A percentile compares a stretch with the other conserved stretches of the same genome.
These are phyloP conservation scores for Peromyscus californicus DNA, from an alignment of 2,113 vertebrate genomes.

Conservation along the genomic window DNA sequence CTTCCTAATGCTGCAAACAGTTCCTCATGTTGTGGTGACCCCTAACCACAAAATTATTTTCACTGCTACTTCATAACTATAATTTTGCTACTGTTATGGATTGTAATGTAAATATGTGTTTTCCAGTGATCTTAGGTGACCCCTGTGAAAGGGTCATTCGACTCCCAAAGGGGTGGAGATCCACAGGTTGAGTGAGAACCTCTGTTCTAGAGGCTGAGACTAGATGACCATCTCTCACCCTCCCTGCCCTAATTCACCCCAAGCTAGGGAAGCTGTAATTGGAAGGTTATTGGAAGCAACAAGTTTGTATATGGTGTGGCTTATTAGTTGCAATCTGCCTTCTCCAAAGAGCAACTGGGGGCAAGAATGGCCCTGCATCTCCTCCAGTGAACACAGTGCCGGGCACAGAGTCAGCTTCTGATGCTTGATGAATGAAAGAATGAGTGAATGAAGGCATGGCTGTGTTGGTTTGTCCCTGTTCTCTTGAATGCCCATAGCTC, in stretches of 20 bases:
- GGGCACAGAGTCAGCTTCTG: not conserved
- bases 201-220: not conserved
- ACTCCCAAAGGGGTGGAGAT: not conserved
- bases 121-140: not conserved
- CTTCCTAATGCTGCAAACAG: not conserved
- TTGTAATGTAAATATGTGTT: not conserved
- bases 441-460: not conserved
- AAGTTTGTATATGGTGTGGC: not conserved
- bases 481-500: conserved; percentile 34
- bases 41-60: not conserved
- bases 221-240: not conserved
- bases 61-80: not conserved
- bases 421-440: conserved; percentile 17
- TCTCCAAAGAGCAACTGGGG: not conserved
- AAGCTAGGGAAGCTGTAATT: not conserved
- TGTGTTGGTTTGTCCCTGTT: conserved; percentile 48
- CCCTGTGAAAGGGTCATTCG: not conserved
- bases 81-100: not conserved
- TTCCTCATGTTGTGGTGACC: not conserved
- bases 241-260: not conserved
- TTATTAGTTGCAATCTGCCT: conserved; percentile 24
- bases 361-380: not conserved
- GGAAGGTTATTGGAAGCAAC: not conserved
- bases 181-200: not conserved
- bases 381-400: not conserved